Base-by-base conservation (phyloP, 2,888 invertebrate genomes). In the Myopa testacea region DNA sequence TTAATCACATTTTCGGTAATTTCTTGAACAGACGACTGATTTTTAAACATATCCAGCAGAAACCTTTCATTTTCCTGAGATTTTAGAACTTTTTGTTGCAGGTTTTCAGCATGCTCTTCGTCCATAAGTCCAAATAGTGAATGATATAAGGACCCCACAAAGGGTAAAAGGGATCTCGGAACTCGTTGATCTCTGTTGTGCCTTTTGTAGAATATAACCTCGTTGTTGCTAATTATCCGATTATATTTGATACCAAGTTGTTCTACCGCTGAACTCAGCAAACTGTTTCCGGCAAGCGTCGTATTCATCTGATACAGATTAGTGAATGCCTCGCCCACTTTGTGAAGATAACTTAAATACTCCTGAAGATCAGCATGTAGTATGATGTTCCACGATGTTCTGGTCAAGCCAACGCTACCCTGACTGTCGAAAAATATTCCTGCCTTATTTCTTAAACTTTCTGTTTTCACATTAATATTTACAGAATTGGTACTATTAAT, bases 91-190 rank as follows among this genome's bases (percentile, higher is more conserved):
- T 63, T 19, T 4, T 63, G n/a, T 63, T 63, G 26, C 6, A 58
- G 58, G 6, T 63, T 63, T 63, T 63, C 34, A 63, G 62, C 34
- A 26, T 63, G 62, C 4, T 63, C 62, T 63, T 63, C 62, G 26
- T 63, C 62, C 62, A 63, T 63, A 4, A 63, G 62, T 19, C 62
- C 62, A 63, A 63, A 63, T 26, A 63, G 62, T 19, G 62, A 63
- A 12, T 63, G 62, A 26, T 63, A 63, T 12, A 63, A 26, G n/a
- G 62, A 63, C 26, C 62, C 34, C 6, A 63, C 62, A 63, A 63
- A 63, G 1, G 62, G 62, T 19, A 63, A 63, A 19, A 63, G 26
- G 19, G 62, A 63, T 63, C 62, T 63, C 26, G 62, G 62, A 63
- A 63, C 5, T 5, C 62, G 62, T 63, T 63, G n/a, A 26, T 19